Base-by-base conservation (phyloP, 2,113 vertebrate genomes). In the Climacteris rufus region DNA sequence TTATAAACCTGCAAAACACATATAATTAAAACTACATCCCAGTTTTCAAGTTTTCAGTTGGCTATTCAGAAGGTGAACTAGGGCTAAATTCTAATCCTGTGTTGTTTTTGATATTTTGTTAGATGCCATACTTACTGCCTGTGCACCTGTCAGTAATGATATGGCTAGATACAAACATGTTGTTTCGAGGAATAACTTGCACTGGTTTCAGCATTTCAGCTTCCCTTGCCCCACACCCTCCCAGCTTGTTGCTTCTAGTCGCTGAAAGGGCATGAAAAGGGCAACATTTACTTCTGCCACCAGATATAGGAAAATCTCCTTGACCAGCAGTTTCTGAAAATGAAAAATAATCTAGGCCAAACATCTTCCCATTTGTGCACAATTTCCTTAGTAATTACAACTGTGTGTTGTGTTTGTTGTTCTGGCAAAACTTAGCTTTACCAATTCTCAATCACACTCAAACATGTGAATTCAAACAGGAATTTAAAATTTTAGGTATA, bases 391-490 rank as follows among this genome's bases (percentile, higher is more conserved):
- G 11, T n/a, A 91, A 63, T 16, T 70, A 78, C 14, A 87, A 7
- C 44, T 47, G 30, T 10, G 15, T 23, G n/a, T 42, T 1, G 1
- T 17, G 21, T 31, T 13, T 68, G 30, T 45, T 2, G 0, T 40
- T 30, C 13, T 25, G 16, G 10, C 16, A 65, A 78, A 86, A 49
- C 16, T 30, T 72, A 61, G n/a, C 45, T 72, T 77, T 76, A 71
- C 9, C 25, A 77, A 19, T 35, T 59, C 33, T 60, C 20, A 61
- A 15, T 50, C 28, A 39, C 25, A 42, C 23, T 3, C 20, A 31
- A 87, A 91, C 95, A 45, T 5, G 13, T 49, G 25, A 87, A 60
- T 57, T 59, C 13, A 75, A 92, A 81, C 9, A 84, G 11, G 8
- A 66, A 52, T 40, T 65, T 16, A 40, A 75, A 69, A 27, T 47